phyloP scores from a whole-genome alignment of 2,797 vertebrate genomes.

The Bradypodion ventrale region DNA sequence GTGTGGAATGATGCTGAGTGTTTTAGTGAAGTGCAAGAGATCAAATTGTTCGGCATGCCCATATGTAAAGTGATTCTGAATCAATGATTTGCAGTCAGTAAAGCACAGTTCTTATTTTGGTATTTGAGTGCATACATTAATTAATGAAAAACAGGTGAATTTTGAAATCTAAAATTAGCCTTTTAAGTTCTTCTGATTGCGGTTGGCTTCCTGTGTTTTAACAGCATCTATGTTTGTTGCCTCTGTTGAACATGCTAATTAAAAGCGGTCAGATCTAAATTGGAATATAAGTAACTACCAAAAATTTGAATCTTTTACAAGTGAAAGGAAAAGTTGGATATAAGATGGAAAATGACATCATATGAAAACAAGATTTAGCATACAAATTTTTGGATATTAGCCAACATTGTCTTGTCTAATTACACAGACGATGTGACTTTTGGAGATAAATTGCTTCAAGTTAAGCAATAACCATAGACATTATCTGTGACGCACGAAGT shows the following conservation, averaged over 20 bases:
- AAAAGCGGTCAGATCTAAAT: not conserved
- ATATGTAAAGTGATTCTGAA: not conserved
- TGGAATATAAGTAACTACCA: not conserved
- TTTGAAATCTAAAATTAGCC: constrained; percentile 20
- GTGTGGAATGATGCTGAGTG: not conserved
- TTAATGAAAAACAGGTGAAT: constrained; percentile 21
- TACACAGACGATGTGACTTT: no score
- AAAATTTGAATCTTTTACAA: not conserved
- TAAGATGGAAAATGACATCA: not conserved
- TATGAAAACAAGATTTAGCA: not conserved
- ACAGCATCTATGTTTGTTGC: not conserved
- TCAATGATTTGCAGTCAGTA: not conserved
- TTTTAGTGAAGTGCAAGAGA: not conserved
- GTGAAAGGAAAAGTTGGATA: not conserved
- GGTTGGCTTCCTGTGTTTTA: constrained; percentile 7
- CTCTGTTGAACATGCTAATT: constrained; percentile 14
- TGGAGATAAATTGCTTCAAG: no score
- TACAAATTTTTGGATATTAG: not conserved
- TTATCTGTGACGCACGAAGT: no score
- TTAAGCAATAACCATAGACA: no score
- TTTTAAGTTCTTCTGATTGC: constrained; percentile 18
- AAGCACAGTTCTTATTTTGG: not conserved
- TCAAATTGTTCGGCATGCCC: not conserved
- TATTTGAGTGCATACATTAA: not conserved
- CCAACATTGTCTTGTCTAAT: no score